Base-by-base conservation (phyloP, 2,888 invertebrate species). In the Cephus pygmeus region DNA sequence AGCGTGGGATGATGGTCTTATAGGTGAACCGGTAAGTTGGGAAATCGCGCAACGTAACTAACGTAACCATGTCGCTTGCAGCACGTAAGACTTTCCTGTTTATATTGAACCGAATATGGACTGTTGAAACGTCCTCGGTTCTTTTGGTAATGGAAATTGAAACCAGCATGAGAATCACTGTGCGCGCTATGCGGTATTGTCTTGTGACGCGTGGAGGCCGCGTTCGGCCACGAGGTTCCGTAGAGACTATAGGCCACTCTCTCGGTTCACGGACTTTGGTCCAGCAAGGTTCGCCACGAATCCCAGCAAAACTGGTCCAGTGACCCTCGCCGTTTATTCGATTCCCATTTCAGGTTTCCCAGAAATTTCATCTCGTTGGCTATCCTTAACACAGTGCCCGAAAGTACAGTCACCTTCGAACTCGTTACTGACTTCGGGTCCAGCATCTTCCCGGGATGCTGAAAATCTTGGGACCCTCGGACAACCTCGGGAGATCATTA, bases 341-440 rank as follows among this genome's bases (percentile, higher is more conserved):
- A 56, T 56, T 6, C 15, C 9, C 23, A 2, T 56, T 56, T 56
- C 0, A 56, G 56, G 1, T 56, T 36, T 23, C 23, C 1, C 9
- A 0, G 56, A 23, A 23, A 56, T 56, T 23, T 23, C 56, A 56
- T 56, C 56, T 23, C 56, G 15, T 12, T 6, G 23, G 1, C 56
- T 56, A 4, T 15, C 56, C 23, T 56, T 23, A 23, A 23, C 31
- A 4, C 71, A 4, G 4, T 33, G 69, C 1, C 69, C 33, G 40
- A 69, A 69, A 40, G 77, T 75, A 35, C 77, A 75, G 40, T 77
- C 56, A 75, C 75, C 75, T 74, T 77, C 69, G 69, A 75, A 75
- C 56, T 75, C 33, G n/a, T 74, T 71, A 30, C 36, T 4, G 15
- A 12, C 30, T 15, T 69, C 11, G 31, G 30, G 4, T 30, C 11